Evolutionary conservation across 2,113 vertebrate species (phyloP), one percentile per base, ranked within the genome.

Genomic region (Solea senegalensis): DNA sequence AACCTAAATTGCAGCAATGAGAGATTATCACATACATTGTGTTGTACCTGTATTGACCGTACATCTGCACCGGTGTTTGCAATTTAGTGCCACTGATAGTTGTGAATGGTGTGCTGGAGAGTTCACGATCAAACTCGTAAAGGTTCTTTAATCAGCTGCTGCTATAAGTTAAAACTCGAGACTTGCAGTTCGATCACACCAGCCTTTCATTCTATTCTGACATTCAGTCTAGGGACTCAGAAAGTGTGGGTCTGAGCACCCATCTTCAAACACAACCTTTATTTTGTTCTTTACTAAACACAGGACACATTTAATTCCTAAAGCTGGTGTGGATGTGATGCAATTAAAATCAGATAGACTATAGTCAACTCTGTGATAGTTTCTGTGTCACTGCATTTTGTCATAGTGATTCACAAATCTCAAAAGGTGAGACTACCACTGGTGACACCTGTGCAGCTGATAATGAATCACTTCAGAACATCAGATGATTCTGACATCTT

Each of bases 71-170:
- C 40, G 28, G 10, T 53, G 43, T 81, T 41, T 62, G 48, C 40
- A 41, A 62, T 44, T 64, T 79, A 7, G 3, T 52, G 45, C 50
- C 46, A 50, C 34, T 68, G 27, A 56, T 13, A 48, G 45, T 10
- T 48, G 9, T 68, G 56, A 74, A 74, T 2, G 15, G 28, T 27
- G 56, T 16, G 26, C 40, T 7, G 9, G 53, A 80, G 60, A 68
- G 61, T 74, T 84, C 73, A 70, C 59, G 85, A 70, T 79, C 82
- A 83, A 83, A 80, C 78, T 84, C 41, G 27, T 51, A 79, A 58
- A 78, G 82, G 76, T 74, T 66, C 72, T 86, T 89, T 85, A 89
- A 89, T 89, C 83, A 87, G 65, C 85, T 56, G 26, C 80, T 81
- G 60, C 82, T 21, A 21, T 52, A 72, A 82, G 70, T 82, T 86